These are phyloP conservation scores for Gobiocypris rarus DNA, from an alignment of 2,113 vertebrate genomes.

Conservation along the genomic window DNA sequence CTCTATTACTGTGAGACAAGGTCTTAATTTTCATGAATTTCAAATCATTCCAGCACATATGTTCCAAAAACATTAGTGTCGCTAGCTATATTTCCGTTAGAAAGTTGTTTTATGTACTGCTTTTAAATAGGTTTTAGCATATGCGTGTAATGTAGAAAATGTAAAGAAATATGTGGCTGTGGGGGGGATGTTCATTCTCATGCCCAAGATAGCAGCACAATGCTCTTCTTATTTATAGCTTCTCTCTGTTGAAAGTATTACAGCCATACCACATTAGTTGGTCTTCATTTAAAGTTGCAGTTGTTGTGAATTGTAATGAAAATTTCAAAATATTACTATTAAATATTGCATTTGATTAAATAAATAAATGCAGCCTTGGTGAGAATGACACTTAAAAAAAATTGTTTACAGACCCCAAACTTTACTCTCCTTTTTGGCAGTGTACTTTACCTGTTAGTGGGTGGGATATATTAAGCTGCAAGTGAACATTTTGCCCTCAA, in stretches of 20 bases:
- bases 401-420: no score
- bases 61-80: constrained; percentile 20
- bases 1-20: constrained; percentile 32
- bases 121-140: constrained; percentile 38
- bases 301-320: no score
- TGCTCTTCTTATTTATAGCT: constrained; percentile 48
- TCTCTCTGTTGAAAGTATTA: constrained; percentile 35
- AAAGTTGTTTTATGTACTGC: constrained; percentile 19
- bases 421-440: no score
- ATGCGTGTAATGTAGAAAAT: constrained; percentile 23
- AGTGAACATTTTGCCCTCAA: no score
- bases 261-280: constrained; percentile 35
- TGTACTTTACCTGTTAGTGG: no score
- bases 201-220: constrained; percentile 48
- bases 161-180: constrained; percentile 34
- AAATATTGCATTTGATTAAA: no score
- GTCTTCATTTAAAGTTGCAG: not conserved
- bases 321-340: no score
- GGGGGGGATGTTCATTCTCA: constrained; percentile 45
- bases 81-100: constrained; percentile 5
- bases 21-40: constrained; percentile 55
- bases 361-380: no score
- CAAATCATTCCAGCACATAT: constrained; percentile 26
- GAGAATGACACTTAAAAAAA: no score
- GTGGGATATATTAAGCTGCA: no score